Base-by-base conservation (phyloP, 1,140 invertebrate genomes). In the Camponotus vicinus region DNA sequence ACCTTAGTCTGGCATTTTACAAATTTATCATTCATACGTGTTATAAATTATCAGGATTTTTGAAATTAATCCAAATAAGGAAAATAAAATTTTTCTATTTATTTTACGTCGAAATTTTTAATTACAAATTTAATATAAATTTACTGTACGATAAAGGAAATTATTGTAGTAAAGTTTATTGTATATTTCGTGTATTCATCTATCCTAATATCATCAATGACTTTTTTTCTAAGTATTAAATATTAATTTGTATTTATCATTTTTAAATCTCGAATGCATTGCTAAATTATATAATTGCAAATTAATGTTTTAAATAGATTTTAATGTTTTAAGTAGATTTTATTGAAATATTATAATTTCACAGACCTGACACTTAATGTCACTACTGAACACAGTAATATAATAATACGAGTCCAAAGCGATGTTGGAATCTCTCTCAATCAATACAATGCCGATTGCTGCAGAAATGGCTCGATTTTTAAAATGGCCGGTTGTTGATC, bases 271-370 rank as follows among this genome's bases (percentile, higher is more conserved):
- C 4, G 21, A 63, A 15, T 34, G 55, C n/a, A 59, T 7, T 2
- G n/a, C 21, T 21, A n/a, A 21, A 59, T 21, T n/a, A n/a, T n/a
- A 4, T 55, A 55, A 21, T 8, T 57, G 13, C 18, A 21, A 21
- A 21, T 27, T 27, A 59, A 59, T 59, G 0, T 21, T 57, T n/a
- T 32, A 34, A 15, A 64, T 0, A 32, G 8, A 27, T 27, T 61
- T 61, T 59, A 59, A 40, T 5, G 37, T 5, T 40, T 42, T 42
- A 42, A 45, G 27, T 27, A 13, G 13, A 11, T 45, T 45, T 45
- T 52, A 52, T 15, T 52, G 49, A 52, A 71, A 71, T 21, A n/a
- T 8, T 59, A 73, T 82, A 21, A 37, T 13, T 52, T 11, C 67
- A 52, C 52, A 55, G 27, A 27, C 27, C 27, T 27, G 27, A 27